Conservation (phyloP, 2,113 vertebrate genomes). For the Toxotes chatareus region DNA sequence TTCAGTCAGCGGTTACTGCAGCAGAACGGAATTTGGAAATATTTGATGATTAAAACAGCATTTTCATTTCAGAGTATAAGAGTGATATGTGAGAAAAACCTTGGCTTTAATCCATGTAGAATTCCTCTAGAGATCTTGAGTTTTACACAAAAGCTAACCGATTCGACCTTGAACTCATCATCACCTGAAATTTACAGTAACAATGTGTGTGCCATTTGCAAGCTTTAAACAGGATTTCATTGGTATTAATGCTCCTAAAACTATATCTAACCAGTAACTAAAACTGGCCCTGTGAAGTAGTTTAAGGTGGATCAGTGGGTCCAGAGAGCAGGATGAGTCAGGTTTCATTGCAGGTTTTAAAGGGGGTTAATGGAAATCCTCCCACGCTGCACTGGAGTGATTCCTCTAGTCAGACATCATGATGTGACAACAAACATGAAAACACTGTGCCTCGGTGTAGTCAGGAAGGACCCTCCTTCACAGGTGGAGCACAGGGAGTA, state of each 20-base stretch:
- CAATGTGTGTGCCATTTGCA: background rate
- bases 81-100: background rate
- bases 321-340: background rate
- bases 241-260: background rate
- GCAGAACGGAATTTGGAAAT: background rate
- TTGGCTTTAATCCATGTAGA: background rate
- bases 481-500: background rate
- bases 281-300: background rate
- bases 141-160: background rate
- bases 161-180: background rate
- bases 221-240: background rate
- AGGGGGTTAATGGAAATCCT: background rate
- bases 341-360: background rate
- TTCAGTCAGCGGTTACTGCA: background rate
- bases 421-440: conserved; percentile 12
- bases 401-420: background rate
- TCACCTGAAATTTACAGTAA: background rate
- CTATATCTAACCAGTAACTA: background rate
- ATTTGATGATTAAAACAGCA: background rate
- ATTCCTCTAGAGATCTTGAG: background rate
- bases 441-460: background rate
- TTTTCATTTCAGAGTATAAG: background rate
- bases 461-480: background rate
- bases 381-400: background rate
- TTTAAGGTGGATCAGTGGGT: conserved; percentile 19